These are phyloP conservation scores for Rhadinocentrus ornatus DNA, from an alignment of 2,797 vertebrate species.

Conservation along the genomic window DNA sequence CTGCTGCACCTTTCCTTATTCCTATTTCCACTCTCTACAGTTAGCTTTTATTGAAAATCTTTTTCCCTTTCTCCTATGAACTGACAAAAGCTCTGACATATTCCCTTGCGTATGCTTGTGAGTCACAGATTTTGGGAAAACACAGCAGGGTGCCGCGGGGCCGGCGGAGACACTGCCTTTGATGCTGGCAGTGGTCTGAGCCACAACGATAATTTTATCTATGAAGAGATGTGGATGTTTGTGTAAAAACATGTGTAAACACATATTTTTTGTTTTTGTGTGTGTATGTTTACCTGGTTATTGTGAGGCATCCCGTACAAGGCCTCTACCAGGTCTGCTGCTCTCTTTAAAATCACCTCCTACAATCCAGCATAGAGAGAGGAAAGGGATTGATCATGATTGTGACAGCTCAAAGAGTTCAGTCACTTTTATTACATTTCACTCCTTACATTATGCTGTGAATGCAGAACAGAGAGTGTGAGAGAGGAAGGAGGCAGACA, in stretches of 20 bases:
- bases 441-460: constrained; percentile 75
- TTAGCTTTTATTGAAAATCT: constrained; percentile 41
- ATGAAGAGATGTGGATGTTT: constrained; percentile 43
- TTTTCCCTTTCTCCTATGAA: constrained; percentile 25
- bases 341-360: constrained; percentile 97
- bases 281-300: constrained; percentile 87
- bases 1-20: constrained; percentile 21
- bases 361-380: constrained; percentile 79
- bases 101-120: constrained; percentile 48
- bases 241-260: constrained; percentile 30
- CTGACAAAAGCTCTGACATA: constrained; percentile 55
- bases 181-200: constrained; percentile 50
- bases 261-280: constrained; percentile 5
- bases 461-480: constrained; percentile 73
- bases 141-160: constrained; percentile 47
- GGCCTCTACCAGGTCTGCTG: constrained; percentile 95
- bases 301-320: constrained; percentile 98
- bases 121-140: constrained; percentile 37
- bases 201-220: constrained; percentile 45
- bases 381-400: constrained; percentile 68
- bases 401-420: constrained; percentile 70
- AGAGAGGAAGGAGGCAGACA: constrained; percentile 55
- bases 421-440: constrained; percentile 81
- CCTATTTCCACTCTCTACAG: constrained; percentile 40
- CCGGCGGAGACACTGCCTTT: constrained; percentile 47